Evolutionary conservation across 2,797 vertebrate species (phyloP).

Genomic region (Muraenolepis orangiensis): DNA sequence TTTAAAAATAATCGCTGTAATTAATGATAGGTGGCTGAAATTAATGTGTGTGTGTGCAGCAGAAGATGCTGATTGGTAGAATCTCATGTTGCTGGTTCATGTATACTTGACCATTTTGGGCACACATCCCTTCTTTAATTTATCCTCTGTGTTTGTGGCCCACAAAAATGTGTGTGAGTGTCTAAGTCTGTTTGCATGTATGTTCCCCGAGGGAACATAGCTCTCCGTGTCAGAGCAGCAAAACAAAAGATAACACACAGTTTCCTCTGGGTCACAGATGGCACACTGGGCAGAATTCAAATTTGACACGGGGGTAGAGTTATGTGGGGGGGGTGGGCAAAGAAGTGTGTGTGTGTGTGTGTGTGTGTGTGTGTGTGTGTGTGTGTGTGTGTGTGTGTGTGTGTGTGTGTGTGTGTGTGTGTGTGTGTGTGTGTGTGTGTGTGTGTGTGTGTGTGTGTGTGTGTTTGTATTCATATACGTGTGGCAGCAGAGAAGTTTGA

Average conservation of each 20-base stretch:
- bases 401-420: too few relatives aligned
- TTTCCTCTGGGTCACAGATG: slow-evolving; percentile 70
- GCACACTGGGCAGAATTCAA: slow-evolving; percentile 41
- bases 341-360: slow-evolving; percentile 24
- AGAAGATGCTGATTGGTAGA: slow-evolving; percentile 37
- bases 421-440: too few relatives aligned
- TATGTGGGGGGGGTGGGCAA: not conserved
- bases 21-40: slow-evolving; percentile 7
- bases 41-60: too few relatives aligned
- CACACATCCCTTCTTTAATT: slow-evolving; percentile 3
- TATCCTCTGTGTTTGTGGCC: not conserved
- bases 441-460: too few relatives aligned
- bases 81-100: slow-evolving; percentile 20
- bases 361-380: too few relatives aligned
- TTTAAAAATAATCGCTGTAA: not conserved
- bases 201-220: slow-evolving; percentile 28
- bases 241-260: slow-evolving; percentile 57
- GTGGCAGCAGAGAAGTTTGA: too few relatives aligned
- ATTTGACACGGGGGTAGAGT: too few relatives aligned
- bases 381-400: too few relatives aligned
- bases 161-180: slow-evolving; percentile 1
- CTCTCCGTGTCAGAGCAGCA: slow-evolving; percentile 40
- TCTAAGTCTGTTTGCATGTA: slow-evolving; percentile 6
- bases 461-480: too few relatives aligned
- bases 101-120: slow-evolving; percentile 16